Conservation (phyloP, 2,113 vertebrate genomes). For the Rhynchomys soricoides region DNA sequence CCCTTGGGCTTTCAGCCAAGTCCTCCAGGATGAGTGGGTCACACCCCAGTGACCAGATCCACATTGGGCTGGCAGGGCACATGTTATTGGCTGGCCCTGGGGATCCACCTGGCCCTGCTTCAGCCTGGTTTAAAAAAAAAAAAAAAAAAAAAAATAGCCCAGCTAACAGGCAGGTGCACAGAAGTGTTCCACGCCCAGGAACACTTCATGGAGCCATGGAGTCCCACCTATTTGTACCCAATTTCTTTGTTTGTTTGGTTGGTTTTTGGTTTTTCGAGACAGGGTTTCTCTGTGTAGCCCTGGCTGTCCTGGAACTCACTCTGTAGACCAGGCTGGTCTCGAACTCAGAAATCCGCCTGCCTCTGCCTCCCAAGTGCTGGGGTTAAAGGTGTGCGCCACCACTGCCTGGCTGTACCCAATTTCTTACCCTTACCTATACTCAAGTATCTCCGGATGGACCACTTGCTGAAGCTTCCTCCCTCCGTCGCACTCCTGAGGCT, state of each 20-base stretch:
- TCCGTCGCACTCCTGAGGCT: neutral
- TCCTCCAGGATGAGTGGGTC: neutral
- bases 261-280: no score
- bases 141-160: neutral
- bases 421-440: neutral
- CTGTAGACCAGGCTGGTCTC: no score
- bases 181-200: neutral
- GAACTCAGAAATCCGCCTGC: no score
- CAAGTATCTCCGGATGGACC: neutral
- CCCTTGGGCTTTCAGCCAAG: neutral
- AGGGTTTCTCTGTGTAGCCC: no score
- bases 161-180: neutral
- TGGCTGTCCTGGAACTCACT: no score
- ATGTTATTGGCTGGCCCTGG: neutral
- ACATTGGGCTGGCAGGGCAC: neutral
- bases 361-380: no score
- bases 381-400: no score
- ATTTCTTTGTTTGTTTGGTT: no score
- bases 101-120: neutral
- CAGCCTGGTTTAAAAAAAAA: neutral
- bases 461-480: neutral
- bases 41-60: neutral
- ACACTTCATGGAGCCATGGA: neutral
- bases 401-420: accelerated
- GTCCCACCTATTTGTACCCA: accelerated